A percentile compares a stretch with the other conserved stretches of the same genome.
These are phyloP conservation scores for Eublepharis macularius DNA, from an alignment of 2,113 vertebrate genomes.

Conservation along the genomic window DNA sequence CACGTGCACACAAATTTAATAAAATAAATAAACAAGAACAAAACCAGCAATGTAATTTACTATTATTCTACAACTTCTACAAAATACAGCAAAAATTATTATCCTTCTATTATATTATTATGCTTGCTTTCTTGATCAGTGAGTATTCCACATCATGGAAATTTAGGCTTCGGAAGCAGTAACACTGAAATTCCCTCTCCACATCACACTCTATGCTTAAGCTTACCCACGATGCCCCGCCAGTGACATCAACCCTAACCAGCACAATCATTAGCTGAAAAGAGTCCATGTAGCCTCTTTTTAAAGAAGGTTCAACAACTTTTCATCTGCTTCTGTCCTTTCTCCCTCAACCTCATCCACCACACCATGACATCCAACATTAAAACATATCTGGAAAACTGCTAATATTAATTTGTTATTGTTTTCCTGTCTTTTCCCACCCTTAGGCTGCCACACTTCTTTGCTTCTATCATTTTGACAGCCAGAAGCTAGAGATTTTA, in stretches of 20 bases:
- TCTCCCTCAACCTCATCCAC: neutral
- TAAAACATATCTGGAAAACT: neutral
- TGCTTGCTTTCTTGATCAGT: neutral
- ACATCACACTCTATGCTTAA: neutral
- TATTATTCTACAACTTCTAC: too few species aligned
- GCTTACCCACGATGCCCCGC: accelerated
- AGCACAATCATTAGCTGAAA: neutral
- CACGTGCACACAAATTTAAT: too few species aligned
- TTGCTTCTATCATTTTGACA: neutral
- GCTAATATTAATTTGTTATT: accelerated
- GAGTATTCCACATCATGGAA: conserved; percentile 3
- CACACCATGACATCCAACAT: accelerated
- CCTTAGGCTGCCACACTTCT: neutral
- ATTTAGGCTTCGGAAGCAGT: neutral
- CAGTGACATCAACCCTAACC: neutral
- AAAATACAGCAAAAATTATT: too few species aligned
- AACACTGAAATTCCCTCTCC: neutral
- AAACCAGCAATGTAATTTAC: too few species aligned
- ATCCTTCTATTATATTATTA: too few species aligned
- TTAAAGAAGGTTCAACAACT: accelerated
- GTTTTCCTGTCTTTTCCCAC: neutral
- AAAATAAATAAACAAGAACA: too few species aligned
- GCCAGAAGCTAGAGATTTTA: accelerated
- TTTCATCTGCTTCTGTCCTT: neutral
- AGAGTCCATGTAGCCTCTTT: neutral